phyloP scores from a whole-genome alignment of 2,113 vertebrate species.

The Bos javanicus region DNA sequence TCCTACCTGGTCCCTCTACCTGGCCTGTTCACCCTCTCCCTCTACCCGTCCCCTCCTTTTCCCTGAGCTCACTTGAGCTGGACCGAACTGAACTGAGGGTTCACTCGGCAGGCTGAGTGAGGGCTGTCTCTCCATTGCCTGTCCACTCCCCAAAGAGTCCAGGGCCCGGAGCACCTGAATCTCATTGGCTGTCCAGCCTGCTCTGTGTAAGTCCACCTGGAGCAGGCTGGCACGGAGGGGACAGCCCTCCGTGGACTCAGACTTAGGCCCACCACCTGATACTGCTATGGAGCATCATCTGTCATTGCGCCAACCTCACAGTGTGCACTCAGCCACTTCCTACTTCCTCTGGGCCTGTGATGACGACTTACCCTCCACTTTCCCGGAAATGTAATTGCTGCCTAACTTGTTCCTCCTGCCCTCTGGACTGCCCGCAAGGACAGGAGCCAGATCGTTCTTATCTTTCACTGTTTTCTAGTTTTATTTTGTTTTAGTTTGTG shows the following conservation, averaged over 20 bases:
- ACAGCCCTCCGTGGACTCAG: neutral
- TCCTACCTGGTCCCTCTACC: neutral
- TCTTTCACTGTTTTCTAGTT: neutral
- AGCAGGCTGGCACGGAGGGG: neutral
- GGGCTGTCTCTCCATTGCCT: neutral
- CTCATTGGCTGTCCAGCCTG: slow-evolving; percentile 8
- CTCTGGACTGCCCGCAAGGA: neutral
- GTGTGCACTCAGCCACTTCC: rapidly evolving
- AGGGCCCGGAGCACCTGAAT: neutral
- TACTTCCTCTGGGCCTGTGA: neutral
- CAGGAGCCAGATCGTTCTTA: neutral
- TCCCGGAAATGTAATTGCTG: neutral
- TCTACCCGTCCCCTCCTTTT: neutral
- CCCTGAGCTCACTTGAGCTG: neutral
- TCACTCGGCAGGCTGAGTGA: neutral
- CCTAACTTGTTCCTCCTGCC: neutral
- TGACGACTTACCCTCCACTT: neutral
- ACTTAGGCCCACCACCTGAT: neutral
- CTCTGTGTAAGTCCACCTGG: neutral
- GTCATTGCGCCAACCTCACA: rapidly evolving
- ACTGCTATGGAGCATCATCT: neutral
- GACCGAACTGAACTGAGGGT: neutral
- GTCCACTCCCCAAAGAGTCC: neutral
- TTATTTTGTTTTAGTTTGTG: neutral
- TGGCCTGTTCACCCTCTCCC: neutral